Evolutionary conservation across 2,797 vertebrate species (phyloP), one percentile per base, ranked within the genome.

Genomic region (Microcaecilia unicolor): DNA sequence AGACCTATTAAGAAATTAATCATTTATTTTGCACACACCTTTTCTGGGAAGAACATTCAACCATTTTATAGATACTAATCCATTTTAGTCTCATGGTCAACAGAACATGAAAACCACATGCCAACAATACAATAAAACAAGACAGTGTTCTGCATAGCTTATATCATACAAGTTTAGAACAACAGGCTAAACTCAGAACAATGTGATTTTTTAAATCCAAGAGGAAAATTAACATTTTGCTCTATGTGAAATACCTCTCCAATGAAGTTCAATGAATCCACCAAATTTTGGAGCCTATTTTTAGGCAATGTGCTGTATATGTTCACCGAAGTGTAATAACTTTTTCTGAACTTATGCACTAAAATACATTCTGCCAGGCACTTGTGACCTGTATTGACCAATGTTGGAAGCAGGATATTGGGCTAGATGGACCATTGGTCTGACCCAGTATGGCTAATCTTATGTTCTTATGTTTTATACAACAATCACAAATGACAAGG

Each of bases 131-230:
- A n/a, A n/a, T n/a, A n/a, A n/a, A n/a, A n/a, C 18, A 58, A 20
- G 61, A 44, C 25, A 22, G 16, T 49, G 62, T 28, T 39, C 49
- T 45, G 34, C 37, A 31, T 36, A 63, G 59, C 42, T 79, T 73
- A 65, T 64, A 59, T 41, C 51, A 61, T 22, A 29, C 43, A 48
- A 37, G 48, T 70, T 54, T n/a, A n/a, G n/a, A n/a, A n/a, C n/a
- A n/a, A n/a, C n/a, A n/a, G n/a, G n/a, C 34, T 43, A 62, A 54
- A 57, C 38, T 38, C 36, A 41, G 45, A 54, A 60, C 29, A 55
- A 25, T 13, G 16, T 42, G 25, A 27, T 23, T 36, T 44, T n/a
- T 35, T 37, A 36, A 54, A 63, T 48, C 35, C n/a, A n/a, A 26
- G 14, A 32, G 25, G 19, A 4, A 4, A 23, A 21, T 31, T 19